phyloP scores from a whole-genome alignment of 2,797 vertebrate species.

The Sebastes minor region DNA sequence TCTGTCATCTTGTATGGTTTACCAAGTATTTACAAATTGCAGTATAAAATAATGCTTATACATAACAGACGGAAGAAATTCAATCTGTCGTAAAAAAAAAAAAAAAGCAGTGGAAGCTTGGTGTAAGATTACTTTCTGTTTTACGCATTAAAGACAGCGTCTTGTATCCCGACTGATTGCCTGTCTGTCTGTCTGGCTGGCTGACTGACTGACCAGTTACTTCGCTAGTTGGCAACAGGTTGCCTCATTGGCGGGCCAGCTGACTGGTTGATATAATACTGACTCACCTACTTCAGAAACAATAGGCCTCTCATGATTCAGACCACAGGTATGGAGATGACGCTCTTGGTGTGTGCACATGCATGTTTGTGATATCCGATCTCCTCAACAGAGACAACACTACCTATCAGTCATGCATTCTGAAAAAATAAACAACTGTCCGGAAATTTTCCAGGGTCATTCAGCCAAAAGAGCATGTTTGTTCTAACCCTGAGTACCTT shows the following conservation, averaged over 20 bases:
- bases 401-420: constrained; percentile 13
- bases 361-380: constrained; percentile 43
- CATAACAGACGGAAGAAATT: neutral
- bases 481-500: constrained; percentile 20
- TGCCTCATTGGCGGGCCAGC: neutral
- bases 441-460: constrained; percentile 26
- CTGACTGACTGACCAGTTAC: neutral
- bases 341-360: neutral
- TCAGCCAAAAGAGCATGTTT: constrained; percentile 46
- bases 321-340: constrained; percentile 54
- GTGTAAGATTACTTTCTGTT: constrained; percentile 35
- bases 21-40: constrained; percentile 3
- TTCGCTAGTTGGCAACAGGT: constrained; percentile 4
- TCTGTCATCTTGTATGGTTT: neutral
- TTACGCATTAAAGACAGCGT: constrained; percentile 18
- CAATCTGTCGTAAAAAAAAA: neutral
- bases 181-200: neutral
- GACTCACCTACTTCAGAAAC: constrained; percentile 23
- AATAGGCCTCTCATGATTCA: constrained; percentile 42
- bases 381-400: constrained; percentile 23
- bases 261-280: constrained; percentile 27
- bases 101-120: neutral
- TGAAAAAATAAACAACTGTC: constrained; percentile 30
- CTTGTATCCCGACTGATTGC: constrained; percentile 1
- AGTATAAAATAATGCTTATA: neutral